These are phyloP conservation scores for Stenotaenia linearis DNA, from an alignment of 2,888 invertebrate species.

Conservation along the genomic window DNA sequence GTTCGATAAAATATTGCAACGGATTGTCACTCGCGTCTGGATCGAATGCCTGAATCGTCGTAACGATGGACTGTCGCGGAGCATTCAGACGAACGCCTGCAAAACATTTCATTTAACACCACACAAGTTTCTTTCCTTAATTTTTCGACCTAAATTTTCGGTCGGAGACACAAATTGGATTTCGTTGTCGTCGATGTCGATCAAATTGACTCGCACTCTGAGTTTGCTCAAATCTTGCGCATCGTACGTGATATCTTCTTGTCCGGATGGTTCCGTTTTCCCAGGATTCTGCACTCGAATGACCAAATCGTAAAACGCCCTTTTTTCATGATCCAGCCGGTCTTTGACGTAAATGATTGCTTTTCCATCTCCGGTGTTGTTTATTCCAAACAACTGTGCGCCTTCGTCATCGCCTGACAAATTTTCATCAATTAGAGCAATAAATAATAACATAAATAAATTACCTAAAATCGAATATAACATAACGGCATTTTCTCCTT, in stretches of 20 bases:
- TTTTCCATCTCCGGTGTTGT: slow-evolving; percentile 56
- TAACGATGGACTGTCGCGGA: slow-evolving; percentile 64
- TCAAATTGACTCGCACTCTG: slow-evolving; percentile 58
- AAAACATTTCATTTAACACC: slow-evolving; percentile 10
- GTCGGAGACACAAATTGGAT: slow-evolving; percentile 61
- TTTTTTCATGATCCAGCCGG: slow-evolving; percentile 61
- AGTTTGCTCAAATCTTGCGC: slow-evolving; percentile 56
- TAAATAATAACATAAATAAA: no score
- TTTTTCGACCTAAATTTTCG: slow-evolving; percentile 56
- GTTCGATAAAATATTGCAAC: slow-evolving; percentile 38
- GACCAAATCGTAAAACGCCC: slow-evolving; percentile 57
- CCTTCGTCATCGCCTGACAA: slow-evolving; percentile 62
- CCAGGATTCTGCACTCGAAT: slow-evolving; percentile 52
- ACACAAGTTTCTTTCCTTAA: background rate
- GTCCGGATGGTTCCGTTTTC: background rate
- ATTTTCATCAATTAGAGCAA: no score
- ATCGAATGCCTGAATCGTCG: slow-evolving; percentile 62
- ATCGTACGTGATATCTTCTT: slow-evolving; percentile 52
- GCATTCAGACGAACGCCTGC: slow-evolving; percentile 64
- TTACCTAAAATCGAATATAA: slow-evolving; percentile 66
- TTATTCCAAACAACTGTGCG: slow-evolving; percentile 53
- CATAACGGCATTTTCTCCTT: slow-evolving; percentile 66
- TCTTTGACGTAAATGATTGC: slow-evolving; percentile 58
- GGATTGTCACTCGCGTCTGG: slow-evolving; percentile 10
- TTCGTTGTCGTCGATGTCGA: slow-evolving; percentile 69